These are phyloP conservation scores for Copidosoma aretas DNA, from an alignment of 2,888 invertebrate genomes.

Conservation along the genomic window DNA sequence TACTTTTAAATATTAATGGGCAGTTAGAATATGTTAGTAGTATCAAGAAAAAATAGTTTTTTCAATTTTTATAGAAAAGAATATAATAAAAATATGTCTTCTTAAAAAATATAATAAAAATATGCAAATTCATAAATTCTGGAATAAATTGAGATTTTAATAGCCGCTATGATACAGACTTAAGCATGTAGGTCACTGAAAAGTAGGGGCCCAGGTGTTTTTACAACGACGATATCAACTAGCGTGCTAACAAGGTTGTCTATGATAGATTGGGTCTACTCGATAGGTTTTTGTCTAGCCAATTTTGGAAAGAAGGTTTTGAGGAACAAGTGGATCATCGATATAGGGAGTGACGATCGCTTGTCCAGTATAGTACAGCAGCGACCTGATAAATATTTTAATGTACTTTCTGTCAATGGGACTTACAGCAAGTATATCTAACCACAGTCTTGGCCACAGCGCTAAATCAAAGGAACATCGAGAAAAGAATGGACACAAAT, in stretches of 20 bases:
- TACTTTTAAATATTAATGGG: too few species aligned
- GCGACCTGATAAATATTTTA: slow-evolving; percentile 82
- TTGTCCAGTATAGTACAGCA: slow-evolving; percentile 88
- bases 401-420: slow-evolving; percentile 81
- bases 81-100: too few species aligned
- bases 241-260: slow-evolving; percentile 70
- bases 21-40: too few species aligned
- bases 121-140: too few species aligned
- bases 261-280: slow-evolving; percentile 69
- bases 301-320: slow-evolving; percentile 91
- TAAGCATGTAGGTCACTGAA: slow-evolving; percentile 69
- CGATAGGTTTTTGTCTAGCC: slow-evolving; percentile 69
- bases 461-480: slow-evolving; percentile 83
- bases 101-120: too few species aligned
- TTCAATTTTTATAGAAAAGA: too few species aligned
- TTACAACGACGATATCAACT: slow-evolving; percentile 65
- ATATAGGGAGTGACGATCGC: slow-evolving; percentile 82
- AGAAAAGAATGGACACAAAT: slow-evolving; percentile 16
- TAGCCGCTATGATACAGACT: too few species aligned
- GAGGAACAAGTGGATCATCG: slow-evolving; percentile 85
- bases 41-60: too few species aligned
- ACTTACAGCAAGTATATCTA: slow-evolving; percentile 81
- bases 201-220: slow-evolving; percentile 64
- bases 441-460: slow-evolving; percentile 90
- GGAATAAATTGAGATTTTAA: too few species aligned